Conservation (phyloP, 1,140 invertebrate genomes). For the Planococcus citri region DNA sequence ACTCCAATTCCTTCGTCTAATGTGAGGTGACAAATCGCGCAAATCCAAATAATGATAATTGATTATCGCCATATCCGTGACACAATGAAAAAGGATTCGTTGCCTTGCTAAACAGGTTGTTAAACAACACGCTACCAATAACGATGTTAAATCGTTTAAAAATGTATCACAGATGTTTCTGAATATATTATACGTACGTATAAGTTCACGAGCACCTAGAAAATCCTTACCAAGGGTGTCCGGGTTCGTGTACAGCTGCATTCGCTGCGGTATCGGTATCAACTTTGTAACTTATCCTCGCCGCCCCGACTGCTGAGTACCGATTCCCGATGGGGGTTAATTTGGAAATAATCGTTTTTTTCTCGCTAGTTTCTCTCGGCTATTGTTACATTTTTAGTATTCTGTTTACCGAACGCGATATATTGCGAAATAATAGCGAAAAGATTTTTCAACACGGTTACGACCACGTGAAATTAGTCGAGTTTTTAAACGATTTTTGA, state of each 20-base stretch:
- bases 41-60: conserved; percentile 19
- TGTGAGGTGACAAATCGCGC: conserved; percentile 1
- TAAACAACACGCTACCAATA: conserved; percentile 9
- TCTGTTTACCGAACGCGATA: background rate
- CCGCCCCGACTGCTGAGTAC: no score
- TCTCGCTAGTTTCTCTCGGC: background rate
- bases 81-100: conserved; percentile 11
- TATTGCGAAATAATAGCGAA: conserved; percentile 3
- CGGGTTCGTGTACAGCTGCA: no score
- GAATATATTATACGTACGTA: conserved; percentile 14
- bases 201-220: background rate
- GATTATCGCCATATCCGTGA: conserved; percentile 11
- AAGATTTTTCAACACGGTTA: background rate
- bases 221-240: background rate
- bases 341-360: conserved; percentile 13
- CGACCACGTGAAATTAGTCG: background rate
- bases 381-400: background rate
- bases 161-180: conserved; percentile 20
- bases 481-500: conserved; percentile 1
- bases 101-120: conserved; percentile 2
- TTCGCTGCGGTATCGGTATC: background rate
- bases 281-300: conserved; percentile 13
- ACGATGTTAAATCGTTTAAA: conserved; percentile 18
- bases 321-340: conserved; percentile 8
- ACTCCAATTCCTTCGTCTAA: conserved; percentile 4